Base-by-base conservation (phyloP, 2,797 vertebrate species). In the Knipowitschia caucasica region DNA sequence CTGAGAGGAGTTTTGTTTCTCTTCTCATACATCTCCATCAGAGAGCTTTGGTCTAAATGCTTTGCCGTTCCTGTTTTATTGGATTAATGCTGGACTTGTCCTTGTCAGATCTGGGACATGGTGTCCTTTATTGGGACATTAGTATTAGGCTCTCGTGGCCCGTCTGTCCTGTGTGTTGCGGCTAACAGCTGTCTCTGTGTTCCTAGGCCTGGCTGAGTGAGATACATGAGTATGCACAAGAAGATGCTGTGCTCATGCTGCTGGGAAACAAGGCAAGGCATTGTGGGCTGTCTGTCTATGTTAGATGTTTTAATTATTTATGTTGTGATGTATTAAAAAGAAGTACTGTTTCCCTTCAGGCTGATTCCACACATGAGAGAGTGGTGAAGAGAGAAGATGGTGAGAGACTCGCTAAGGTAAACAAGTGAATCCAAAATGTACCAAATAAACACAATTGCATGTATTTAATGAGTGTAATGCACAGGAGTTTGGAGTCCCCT, bases 331-430 rank as follows among this genome's bases (percentile, higher is more conserved):
- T 33, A 21, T 31, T 7, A 49, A 21, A 6, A 30, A 46, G 14
- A 17, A 56, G 30, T 49, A 9, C 53, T 50, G 31, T 26, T 36
- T 29, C 17, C 74, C 15, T 54, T 45, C 66, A 98, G 95, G 94
- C 94, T 59, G 95, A 98, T 60, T 90, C 92, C 24, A 81, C 93
- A 53, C 93, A 96, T 46, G 93, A 96, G 55, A 86, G 92, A 47
- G 93, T 88, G 75, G 93, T 98, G 67, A 96, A 93, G 76, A 90
- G 91, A 63, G 95, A 97, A 77, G 94, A 96, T 0, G 95, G 94
- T 2, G 95, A 96, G 79, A 92, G 91, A 56, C 83, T 98, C 25
- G 95, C 95, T 55, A 96, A 94, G 93, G 95, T 97, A 73, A 45
- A 67, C 38, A 45, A 39, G 8, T 11, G 36, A 8, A 43, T 15